Base-by-base conservation (phyloP, 1,140 invertebrate genomes). In the Conus ventricosus region DNA sequence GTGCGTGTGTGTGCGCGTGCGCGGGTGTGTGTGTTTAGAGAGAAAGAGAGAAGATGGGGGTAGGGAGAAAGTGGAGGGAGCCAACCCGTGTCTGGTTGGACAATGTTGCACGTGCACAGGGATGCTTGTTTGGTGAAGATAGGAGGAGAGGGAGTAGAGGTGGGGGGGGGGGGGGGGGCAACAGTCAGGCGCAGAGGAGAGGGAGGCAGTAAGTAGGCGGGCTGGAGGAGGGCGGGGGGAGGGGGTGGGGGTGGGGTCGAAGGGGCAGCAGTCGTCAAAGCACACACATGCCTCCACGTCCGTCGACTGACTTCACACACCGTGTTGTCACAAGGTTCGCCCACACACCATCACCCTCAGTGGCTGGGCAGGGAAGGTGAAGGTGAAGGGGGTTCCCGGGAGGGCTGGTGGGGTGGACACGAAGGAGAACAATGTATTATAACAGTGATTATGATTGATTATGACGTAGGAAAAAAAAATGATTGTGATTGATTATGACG, bases 211-310 rank as follows among this genome's bases (percentile, higher is more conserved):
- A 51, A 7, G 53, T 13, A 7, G 10, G 10, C 15, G 51, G 39
- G 11, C 39, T 39, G 25, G 25, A 25, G 76, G 76, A 4, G 76
- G 25, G 25, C 1, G 57, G 15, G 15, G 57, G 15, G 57, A 4
- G 57, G 57, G 15, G 57, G 57, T 4, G 25, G 25, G 76, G 76
- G 76, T 25, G 76, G 25, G 25, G 25, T 81, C 10, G 27, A 8
- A 39, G 20, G 17, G 7, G 80, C 51, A 54, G 39, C 80, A 54
- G 39, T 81, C 54, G 80, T 81, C 15, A 54, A 81, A 51, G 80
- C 80, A 54, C 80, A 81, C 80, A 81, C 20, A 81, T 81, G 80
- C 80, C 39, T 53, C 80, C 80, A 54, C 80, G 15, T 81, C 53
- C 55, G 39, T 51, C 51, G 39, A 7, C 80, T 54, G 39, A 81